These are phyloP conservation scores for Drosophila villosipedis DNA, from an alignment of 2,888 invertebrate species.

Conservation along the genomic window DNA sequence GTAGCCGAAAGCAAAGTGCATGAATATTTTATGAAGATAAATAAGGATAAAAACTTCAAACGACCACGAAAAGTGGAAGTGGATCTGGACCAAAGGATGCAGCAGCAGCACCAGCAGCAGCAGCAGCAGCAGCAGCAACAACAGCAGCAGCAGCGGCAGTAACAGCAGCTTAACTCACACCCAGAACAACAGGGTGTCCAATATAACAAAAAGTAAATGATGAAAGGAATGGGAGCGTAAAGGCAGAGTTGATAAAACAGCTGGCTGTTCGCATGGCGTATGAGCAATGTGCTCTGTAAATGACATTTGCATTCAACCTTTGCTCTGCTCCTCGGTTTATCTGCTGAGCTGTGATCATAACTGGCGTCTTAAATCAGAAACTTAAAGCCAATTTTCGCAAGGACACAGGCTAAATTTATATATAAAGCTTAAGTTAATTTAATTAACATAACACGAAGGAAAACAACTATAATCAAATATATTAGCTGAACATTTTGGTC, in stretches of 20 bases:
- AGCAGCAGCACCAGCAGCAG: conserved; percentile 34
- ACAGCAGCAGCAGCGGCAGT: conserved; percentile 17
- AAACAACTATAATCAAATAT: background rate
- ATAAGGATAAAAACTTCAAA: conserved; percentile 81
- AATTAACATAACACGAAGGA: background rate
- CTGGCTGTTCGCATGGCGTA: conserved; percentile 52
- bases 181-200: conserved; percentile 28
- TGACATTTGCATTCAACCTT: conserved; percentile 49
- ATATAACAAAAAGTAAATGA: conserved; percentile 34
- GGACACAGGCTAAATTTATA: background rate
- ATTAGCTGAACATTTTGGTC: background rate
- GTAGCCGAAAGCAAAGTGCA: conserved; percentile 70
- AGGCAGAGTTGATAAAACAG: conserved; percentile 21
- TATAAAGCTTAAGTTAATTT: background rate
- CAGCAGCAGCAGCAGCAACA: conserved; percentile 12
- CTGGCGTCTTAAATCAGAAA: conserved; percentile 16
- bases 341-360: conserved; percentile 27
- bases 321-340: conserved; percentile 18
- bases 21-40: conserved; percentile 81
- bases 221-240: conserved; percentile 15
- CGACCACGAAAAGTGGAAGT: conserved; percentile 74
- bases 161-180: conserved; percentile 12
- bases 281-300: conserved; percentile 50
- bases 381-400: background rate
- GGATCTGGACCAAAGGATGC: conserved; percentile 47